Evolutionary conservation across 92 coral and sea anemone genomes (phyloP).

Genomic region (Pocillopora meandrina): DNA sequence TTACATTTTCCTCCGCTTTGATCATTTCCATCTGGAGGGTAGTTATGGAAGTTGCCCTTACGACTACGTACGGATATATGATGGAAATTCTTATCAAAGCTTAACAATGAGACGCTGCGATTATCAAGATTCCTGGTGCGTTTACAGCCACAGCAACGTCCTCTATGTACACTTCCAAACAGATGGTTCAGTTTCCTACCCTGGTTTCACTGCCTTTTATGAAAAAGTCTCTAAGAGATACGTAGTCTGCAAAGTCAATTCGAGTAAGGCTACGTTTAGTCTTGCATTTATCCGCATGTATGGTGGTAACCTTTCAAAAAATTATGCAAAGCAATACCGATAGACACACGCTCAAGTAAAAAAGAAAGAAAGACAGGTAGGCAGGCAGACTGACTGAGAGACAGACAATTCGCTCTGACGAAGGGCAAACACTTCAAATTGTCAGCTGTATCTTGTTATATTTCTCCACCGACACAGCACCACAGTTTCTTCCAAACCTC

Average conservation of each 20-base stretch:
- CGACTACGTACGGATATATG: slow-evolving; percentile 31
- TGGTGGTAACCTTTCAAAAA: too few species aligned
- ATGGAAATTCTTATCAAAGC: neutral
- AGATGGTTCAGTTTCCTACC: neutral
- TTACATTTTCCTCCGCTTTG: slow-evolving; percentile 1
- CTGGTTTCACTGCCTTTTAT: slow-evolving; percentile 12
- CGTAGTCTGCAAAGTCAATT: neutral
- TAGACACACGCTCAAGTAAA: slow-evolving; percentile 32
- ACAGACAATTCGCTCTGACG: too few species aligned
- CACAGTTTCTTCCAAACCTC: too few species aligned
- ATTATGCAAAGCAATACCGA: slow-evolving; percentile 12
- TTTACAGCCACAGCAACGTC: neutral
- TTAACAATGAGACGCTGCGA: slow-evolving; percentile 7
- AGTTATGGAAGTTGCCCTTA: slow-evolving; percentile 7
- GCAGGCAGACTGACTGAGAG: too few species aligned
- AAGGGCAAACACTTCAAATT: too few species aligned
- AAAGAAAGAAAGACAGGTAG: too few species aligned
- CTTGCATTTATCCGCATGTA: too few species aligned
- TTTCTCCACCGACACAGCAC: too few species aligned
- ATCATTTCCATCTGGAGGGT: slow-evolving; percentile 13
- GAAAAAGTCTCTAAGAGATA: neutral
- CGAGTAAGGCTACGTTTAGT: neutral
- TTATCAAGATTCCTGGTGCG: slow-evolving; percentile 17
- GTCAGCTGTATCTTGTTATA: too few species aligned
- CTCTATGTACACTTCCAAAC: slow-evolving; percentile 1